Base-by-base conservation (phyloP, 2,888 invertebrate species). In the Timema podura region DNA sequence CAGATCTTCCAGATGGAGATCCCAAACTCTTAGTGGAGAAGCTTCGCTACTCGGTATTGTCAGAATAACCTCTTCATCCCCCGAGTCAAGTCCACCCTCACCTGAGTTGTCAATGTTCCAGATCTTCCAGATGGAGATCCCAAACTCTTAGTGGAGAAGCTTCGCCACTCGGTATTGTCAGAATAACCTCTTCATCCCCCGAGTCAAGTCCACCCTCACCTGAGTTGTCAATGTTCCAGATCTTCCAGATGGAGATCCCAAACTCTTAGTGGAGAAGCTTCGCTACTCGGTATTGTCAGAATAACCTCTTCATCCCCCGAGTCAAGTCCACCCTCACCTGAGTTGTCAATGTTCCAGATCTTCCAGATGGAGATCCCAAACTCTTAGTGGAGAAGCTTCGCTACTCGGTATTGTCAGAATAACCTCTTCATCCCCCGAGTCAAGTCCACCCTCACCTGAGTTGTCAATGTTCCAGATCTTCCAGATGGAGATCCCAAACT, bases 301-400 rank as follows among this genome's bases (percentile, higher is more conserved):
- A 90, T 87, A 64, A 89, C 89, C 72, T 91, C 90, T 77, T 88
- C 88, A 9, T 85, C 89, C 45, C 89, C 90, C 15, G 85, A 86
- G 16, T 86, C 88, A 68, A 86, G 86, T 80, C 90, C 90, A 45
- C 84, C 89, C n/a, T 30, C 30, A 30, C 30, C 30, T 30, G 30
- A 30, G 3, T 30, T 30, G 30, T 30, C 30, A 3, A 30, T 2
- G 30, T 30, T 30, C 3, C 30, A 30, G 30, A 30, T 30, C 3
- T 30, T 30, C 1, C 30, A 1, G 3, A 30, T 30, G 30, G 1
- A 30, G 30, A 30, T 30, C 30, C 30, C 30, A 30, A 30, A 79
- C 80, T 90, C 79, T 84, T 84, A 74, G 85, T 89, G 70, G 90
- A 90, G 79, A 87, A 89, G 76, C 3, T 30, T 30, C 3, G 30